Evolutionary conservation across 2,888 invertebrate genomes (phyloP).

Genomic region (Eristalis pertinax): DNA sequence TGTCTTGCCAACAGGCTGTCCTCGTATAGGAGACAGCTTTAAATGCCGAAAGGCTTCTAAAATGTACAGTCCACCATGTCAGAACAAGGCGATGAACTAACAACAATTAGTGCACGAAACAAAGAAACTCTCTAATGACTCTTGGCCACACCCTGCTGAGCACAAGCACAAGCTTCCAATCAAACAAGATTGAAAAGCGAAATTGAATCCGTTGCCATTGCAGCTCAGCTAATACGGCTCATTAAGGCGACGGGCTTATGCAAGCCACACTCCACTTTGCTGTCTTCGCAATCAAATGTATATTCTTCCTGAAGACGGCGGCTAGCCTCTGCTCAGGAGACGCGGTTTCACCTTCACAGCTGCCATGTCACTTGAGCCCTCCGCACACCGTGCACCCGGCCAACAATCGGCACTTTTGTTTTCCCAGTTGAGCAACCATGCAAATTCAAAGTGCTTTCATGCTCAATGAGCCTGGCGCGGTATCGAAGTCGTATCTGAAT

Average conservation of each 20-base stretch:
- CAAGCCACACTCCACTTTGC: background rate
- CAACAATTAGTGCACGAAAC: no score
- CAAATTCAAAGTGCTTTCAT: slow-evolving; percentile 55
- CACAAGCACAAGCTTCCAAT: no score
- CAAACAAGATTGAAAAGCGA: no score
- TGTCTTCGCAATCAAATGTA: background rate
- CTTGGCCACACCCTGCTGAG: no score
- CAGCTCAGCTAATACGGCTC: background rate
- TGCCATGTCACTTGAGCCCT: background rate
- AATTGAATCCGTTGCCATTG: background rate
- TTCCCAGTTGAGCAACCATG: slow-evolving; percentile 15
- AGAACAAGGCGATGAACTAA: no score
- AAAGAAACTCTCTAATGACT: no score
- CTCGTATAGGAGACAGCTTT: no score
- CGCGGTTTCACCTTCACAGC: slow-evolving; percentile 10
- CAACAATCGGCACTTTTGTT: background rate
- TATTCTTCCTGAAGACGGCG: background rate
- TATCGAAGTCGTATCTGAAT: background rate
- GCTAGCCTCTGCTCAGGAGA: background rate
- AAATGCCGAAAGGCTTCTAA: no score
- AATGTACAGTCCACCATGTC: no score
- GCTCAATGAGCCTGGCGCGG: slow-evolving; percentile 51
- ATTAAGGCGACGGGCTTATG: background rate
- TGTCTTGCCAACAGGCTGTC: no score
- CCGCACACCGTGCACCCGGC: background rate